Base-by-base conservation (phyloP, 2,113 vertebrate species). In the Carassius gibelio region DNA sequence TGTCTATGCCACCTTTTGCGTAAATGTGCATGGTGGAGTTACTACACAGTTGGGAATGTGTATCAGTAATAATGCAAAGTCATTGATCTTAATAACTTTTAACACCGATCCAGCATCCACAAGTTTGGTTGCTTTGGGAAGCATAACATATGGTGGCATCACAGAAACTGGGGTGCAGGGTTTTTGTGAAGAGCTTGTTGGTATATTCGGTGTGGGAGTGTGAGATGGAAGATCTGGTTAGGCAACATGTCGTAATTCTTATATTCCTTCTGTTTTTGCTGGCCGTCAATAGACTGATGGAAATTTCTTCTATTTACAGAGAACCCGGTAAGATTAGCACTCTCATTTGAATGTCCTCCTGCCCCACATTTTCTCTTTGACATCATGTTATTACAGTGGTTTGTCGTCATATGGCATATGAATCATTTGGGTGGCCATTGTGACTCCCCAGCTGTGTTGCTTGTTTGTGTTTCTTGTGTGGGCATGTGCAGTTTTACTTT, bases 231-330 rank as follows among this genome's bases (percentile, higher is more conserved):
- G 7, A 23, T 11, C 75, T 83, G 68, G 85, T 78, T 90, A 86
- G 86, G 91, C 57, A 90, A 92, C 89, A 14, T 93, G 87, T 86
- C n/a, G 94, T 99, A 96, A 99, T 96, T 95, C 50, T 96, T 93
- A 95, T 98, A 93, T 99, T 96, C 94, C 96, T 95, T 99, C 95
- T 96, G 97, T 98, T 99, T 97, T 93, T 98, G 95, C 96, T 98
- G 97, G 96, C 96, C 97, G 96, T 97, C 97, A 64, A 94, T 98
- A 99, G 97, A 98, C 97, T 99, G 98, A 99, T 96, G 97, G 96
- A 97, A 95, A 95, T 92, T 96, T 96, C 96, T 93, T 95, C 95
- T 96, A 96, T 95, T 95, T 30, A 96, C 95, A 95, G 95, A 94
- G 96, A 95, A 97, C 96, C 91, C 92, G 98, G 98, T 99, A 99